Evolutionary conservation across 2,888 invertebrate species (phyloP).

Genomic region (Tanytarsus gracilentus): DNA sequence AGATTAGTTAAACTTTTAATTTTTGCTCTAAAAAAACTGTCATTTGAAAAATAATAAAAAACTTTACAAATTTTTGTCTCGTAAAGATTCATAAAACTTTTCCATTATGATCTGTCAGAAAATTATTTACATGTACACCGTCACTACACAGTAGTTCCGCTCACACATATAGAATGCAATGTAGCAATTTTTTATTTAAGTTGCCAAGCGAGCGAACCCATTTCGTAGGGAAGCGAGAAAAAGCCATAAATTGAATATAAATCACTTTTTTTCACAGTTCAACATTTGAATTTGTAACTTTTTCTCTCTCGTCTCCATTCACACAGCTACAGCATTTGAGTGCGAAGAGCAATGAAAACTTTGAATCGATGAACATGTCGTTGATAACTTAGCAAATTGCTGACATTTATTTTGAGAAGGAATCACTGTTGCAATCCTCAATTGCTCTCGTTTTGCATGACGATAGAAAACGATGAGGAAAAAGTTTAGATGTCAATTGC

Average conservation of each 20-base stretch:
- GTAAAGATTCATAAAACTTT: no score
- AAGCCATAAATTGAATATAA: conserved; percentile 8
- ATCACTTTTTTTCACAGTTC: conserved; percentile 4
- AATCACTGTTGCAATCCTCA: neutral
- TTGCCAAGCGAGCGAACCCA: neutral
- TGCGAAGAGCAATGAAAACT: neutral
- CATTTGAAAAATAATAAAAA: neutral
- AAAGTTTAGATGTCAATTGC: conserved; percentile 12
- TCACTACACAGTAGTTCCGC: neutral
- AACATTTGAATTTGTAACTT: neutral
- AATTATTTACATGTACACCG: neutral
- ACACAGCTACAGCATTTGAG: neutral
- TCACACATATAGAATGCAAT: neutral
- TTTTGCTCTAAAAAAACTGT: no score
- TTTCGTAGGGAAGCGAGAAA: neutral
- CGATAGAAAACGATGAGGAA: neutral
- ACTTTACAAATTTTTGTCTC: no score
- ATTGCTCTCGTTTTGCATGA: neutral
- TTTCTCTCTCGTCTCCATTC: neutral
- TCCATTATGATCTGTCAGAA: no score
- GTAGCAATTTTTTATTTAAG: neutral
- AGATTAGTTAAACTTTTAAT: no score
- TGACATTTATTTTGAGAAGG: conserved; percentile 1
- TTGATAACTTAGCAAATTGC: conserved; percentile 9
- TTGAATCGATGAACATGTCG: neutral